These are phyloP conservation scores for Callipepla californica DNA, from an alignment of 2,113 vertebrate species.

Conservation along the genomic window DNA sequence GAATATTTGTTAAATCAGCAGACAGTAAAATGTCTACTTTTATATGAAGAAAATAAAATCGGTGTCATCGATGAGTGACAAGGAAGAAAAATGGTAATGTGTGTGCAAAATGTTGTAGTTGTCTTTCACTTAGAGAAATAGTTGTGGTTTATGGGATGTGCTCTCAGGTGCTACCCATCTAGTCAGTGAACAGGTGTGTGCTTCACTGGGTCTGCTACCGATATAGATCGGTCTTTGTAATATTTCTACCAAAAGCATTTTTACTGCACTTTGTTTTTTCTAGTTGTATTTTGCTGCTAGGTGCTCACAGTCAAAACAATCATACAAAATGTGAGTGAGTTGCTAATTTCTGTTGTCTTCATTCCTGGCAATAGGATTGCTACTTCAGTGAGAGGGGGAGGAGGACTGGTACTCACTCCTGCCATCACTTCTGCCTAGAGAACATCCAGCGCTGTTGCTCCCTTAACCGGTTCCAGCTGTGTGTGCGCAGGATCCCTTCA, in stretches of 20 bases:
- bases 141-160: not conserved
- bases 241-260: not conserved
- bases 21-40: conserved; percentile 55
- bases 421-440: not conserved
- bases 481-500: not conserved
- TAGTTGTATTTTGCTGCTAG: not conserved
- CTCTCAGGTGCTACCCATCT: not conserved
- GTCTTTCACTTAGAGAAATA: not conserved
- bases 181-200: not conserved
- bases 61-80: conserved; percentile 11
- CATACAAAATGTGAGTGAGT: not conserved
- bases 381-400: not conserved
- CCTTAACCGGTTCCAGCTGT: not conserved
- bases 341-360: not conserved
- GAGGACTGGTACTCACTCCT: rapidly evolving
- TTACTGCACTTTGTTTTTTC: not conserved
- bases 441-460: not conserved
- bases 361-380: not conserved
- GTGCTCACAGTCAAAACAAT: not conserved
- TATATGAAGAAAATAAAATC: conserved; percentile 61
- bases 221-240: not conserved
- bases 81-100: conserved; percentile 49
- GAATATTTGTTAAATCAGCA: conserved; percentile 48
- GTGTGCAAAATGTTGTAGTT: conserved; percentile 21
- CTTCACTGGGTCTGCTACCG: not conserved